Percentiles rank a stretch among this genome's conserved stretches.
Evolutionary conservation across 2,888 invertebrate genomes (phyloP).

Genomic region (Gymnoscelis rufifasciata): DNA sequence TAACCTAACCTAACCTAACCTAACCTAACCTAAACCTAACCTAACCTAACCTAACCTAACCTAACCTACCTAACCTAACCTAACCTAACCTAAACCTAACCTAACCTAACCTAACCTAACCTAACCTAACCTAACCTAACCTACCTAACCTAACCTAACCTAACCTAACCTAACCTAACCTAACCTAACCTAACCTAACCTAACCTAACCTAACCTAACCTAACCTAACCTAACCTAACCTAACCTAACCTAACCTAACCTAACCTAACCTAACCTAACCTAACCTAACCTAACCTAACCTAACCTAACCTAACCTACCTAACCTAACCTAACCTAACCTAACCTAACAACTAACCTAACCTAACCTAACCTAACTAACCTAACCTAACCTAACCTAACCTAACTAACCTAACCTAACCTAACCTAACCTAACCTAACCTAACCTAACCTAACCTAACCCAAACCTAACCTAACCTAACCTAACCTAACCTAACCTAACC

Average conservation of each 20-base stretch:
- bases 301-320: slow-evolving; percentile 21
- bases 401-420: slow-evolving; percentile 27
- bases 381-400: slow-evolving; percentile 22
- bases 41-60: too few relatives aligned
- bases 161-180: too few relatives aligned
- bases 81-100: too few relatives aligned
- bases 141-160: too few relatives aligned
- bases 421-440: slow-evolving; percentile 24
- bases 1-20: slow-evolving; percentile 2
- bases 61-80: too few relatives aligned
- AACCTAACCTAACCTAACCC: slow-evolving; percentile 19
- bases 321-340: too few relatives aligned
- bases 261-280: slow-evolving; percentile 16
- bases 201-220: too few relatives aligned
- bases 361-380: too few relatives aligned
- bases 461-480: slow-evolving; percentile 15
- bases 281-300: slow-evolving; percentile 21
- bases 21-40: too few relatives aligned
- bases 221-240: too few relatives aligned
- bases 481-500: slow-evolving; percentile 31
- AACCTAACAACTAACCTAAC: too few relatives aligned
- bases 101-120: slow-evolving; percentile 9
- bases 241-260: slow-evolving; percentile 14
- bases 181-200: too few relatives aligned
- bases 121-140: slow-evolving; percentile 10